phyloP scores from a whole-genome alignment of 1,140 invertebrate species.

The Uloborus diversus region DNA sequence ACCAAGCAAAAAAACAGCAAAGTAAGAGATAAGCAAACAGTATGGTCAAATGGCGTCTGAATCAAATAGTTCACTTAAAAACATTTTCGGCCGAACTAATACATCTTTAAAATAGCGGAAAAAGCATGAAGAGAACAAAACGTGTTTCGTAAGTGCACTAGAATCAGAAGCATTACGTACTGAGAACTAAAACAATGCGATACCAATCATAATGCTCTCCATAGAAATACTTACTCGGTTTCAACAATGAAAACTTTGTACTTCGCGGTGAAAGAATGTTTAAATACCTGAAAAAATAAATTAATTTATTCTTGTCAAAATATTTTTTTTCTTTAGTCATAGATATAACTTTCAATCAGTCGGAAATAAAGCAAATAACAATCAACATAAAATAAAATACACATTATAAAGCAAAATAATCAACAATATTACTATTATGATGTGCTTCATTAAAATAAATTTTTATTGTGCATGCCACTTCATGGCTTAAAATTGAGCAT shows the following conservation, averaged over 20 bases:
- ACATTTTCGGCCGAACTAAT: not conserved
- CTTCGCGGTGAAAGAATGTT: conserved; percentile 52
- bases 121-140: not conserved
- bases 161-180: not conserved
- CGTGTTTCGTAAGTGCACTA: not conserved
- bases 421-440: not conserved
- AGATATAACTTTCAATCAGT: not conserved
- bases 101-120: not conserved
- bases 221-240: conserved; percentile 53
- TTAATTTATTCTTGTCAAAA: not conserved
- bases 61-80: not conserved
- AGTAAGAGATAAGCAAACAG: no score
- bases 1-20: no score
- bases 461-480: not conserved
- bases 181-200: no score
- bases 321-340: not conserved
- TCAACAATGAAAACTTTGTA: conserved; percentile 46
- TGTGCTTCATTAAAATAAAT: not conserved
- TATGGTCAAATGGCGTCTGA: not conserved
- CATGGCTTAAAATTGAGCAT: no score
- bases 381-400: not conserved
- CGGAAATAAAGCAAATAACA: not conserved
- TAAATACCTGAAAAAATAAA: conserved; percentile 53
- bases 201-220: no score
- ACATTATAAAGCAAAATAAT: not conserved